Base-by-base conservation (phyloP, 2,797 vertebrate species). In the Antennarius maculatus region DNA sequence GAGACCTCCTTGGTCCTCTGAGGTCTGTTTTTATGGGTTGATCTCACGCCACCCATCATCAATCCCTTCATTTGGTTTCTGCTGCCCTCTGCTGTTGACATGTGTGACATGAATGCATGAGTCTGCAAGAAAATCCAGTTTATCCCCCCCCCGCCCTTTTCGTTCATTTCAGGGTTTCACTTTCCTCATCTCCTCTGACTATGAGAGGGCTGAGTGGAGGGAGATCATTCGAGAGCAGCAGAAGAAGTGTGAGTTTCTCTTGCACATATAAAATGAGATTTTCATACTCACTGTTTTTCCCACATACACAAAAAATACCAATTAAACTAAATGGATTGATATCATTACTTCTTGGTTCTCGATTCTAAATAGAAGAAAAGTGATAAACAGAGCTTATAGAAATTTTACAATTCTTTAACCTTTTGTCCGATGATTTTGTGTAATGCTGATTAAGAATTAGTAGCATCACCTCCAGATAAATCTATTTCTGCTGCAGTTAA, bases 201-300 rank as follows among this genome's bases (percentile, higher is more conserved):
- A 98, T 0, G 97, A 98, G 71, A 94, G 96, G 0, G 96, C 96
- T 0, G 97, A 98, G 75, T 98, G 97, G 97, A 93, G 95, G 74
- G 97, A 98, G 76, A 92, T 93, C n/a, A 93, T 98, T 39, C 94
- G 95, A 0, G 96, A 97, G 71, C 97, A 97, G 87, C 96, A 98
- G 89, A 98, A 98, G 87, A 98, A 98, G 66, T 98, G 97, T 97
- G 71, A 92, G 96, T 92, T 70, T 23, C 55, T 5, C 11, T 5
- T 1, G 3, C 7, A 34, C 31, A 13, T 34, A 18, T 2, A 27
- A 28, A 6, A 54, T 5, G 7, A 29, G 13, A 16, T 54, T n/a
- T n/a, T 46, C 16, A n/a, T 46, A 15, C n/a, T 5, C 42, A 13
- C 42, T 43, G 13, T 43, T 15, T 15, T 43, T 42, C 41, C 41